Evolutionary conservation across 2,888 invertebrate species (phyloP).

Genomic region (Campoplex nolae): DNA sequence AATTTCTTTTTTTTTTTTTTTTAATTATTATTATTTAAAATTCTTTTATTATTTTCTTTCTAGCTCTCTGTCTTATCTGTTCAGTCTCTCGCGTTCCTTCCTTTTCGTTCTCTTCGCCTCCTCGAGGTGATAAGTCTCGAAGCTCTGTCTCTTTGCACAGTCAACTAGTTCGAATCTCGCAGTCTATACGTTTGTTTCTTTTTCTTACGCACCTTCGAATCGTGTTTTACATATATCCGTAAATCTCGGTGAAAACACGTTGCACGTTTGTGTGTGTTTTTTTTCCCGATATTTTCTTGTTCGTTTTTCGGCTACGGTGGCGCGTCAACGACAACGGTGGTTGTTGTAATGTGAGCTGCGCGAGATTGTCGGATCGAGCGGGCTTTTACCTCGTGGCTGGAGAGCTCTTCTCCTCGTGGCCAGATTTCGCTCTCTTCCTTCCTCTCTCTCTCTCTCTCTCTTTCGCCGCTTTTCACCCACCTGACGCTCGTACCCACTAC

Average conservation of each 20-base stretch:
- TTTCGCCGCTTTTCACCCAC: conserved; percentile 57
- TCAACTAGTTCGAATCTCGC: conserved; percentile 11
- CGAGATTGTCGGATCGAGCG: conserved; percentile 45
- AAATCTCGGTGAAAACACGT: not conserved
- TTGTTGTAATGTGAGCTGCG: conserved; percentile 36
- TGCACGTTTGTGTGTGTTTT: not conserved
- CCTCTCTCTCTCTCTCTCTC: conserved; percentile 52
- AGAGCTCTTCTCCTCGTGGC: conserved; percentile 60
- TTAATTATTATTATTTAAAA: not conserved
- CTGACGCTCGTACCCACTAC: conserved; percentile 34
- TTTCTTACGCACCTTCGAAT: conserved; percentile 15
- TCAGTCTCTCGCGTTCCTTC: conserved; percentile 40
- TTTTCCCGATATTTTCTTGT: not conserved
- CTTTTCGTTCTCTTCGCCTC: conserved; percentile 24
- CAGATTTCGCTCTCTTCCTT: conserved; percentile 50
- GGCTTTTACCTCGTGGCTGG: conserved; percentile 44
- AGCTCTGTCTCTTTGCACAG: conserved; percentile 8
- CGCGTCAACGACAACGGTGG: conserved; percentile 31
- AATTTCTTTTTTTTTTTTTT: not conserved
- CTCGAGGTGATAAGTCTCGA: conserved; percentile 1
- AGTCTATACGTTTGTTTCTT: not conserved
- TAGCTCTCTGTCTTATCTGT: conserved; percentile 25
- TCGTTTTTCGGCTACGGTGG: conserved; percentile 17
- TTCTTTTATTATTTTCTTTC: conserved; percentile 4
- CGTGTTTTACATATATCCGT: not conserved